Conservation (phyloP, 2,113 vertebrate species). For the Antigone vipio region DNA sequence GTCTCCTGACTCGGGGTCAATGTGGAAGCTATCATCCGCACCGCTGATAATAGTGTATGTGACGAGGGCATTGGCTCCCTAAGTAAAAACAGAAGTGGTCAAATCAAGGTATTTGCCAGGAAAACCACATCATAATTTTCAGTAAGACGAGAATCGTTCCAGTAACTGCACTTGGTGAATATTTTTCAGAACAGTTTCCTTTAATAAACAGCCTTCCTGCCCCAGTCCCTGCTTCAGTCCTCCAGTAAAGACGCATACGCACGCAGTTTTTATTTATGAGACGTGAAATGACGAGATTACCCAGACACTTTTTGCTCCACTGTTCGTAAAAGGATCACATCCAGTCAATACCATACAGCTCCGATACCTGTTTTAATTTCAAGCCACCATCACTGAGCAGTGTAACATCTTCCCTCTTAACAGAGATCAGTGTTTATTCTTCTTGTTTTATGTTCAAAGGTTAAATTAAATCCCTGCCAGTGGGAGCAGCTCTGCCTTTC, state of each 20-base stretch:
- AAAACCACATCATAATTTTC: constrained; percentile 17
- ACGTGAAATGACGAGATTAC: background rate
- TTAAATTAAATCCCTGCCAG: background rate
- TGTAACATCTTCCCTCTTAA: background rate
- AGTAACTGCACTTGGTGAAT: background rate
- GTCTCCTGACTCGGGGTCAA: constrained; percentile 94
- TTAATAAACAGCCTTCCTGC: background rate
- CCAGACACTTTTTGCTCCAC: background rate
- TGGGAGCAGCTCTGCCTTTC: background rate
- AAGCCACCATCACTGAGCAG: background rate
- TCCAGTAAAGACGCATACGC: background rate
- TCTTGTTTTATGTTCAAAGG: background rate
- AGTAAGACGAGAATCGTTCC: background rate
- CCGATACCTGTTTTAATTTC: background rate
- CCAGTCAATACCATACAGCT: background rate
- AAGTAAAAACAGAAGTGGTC: constrained; percentile 21
- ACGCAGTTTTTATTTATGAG: background rate
- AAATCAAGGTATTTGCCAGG: background rate
- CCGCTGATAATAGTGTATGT: constrained; percentile 97
- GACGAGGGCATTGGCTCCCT: constrained; percentile 95
- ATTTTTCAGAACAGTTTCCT: background rate
- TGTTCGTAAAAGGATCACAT: background rate
- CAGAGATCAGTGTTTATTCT: background rate
- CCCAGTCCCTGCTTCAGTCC: background rate
- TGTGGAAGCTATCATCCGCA: constrained; percentile 92